phyloP scores from a whole-genome alignment of 2,113 vertebrate species.

The Chauna torquata region DNA sequence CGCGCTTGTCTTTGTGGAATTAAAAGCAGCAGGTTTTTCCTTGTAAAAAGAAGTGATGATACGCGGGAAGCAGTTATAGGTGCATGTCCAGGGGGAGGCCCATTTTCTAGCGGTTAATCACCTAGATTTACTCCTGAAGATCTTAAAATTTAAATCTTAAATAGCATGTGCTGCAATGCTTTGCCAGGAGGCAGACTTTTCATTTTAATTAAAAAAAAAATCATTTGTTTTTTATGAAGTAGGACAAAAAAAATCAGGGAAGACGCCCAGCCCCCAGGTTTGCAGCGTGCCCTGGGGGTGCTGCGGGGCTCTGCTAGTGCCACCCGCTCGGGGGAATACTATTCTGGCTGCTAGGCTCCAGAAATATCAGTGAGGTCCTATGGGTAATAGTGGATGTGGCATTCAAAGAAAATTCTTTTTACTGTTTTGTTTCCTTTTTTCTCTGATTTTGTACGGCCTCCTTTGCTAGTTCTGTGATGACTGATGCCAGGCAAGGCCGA shows the following conservation, averaged over 20 bases:
- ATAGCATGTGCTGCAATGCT: fast-evolving
- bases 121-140: not conserved
- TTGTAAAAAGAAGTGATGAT: not conserved
- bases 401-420: not conserved
- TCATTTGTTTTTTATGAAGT: too few species aligned
- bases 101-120: too few species aligned
- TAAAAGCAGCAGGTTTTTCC: not conserved
- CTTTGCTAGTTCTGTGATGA: not conserved
- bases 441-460: not conserved
- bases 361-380: not conserved
- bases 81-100: not conserved
- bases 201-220: not conserved
- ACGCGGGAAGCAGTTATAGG: not conserved
- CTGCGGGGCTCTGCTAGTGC: not conserved
- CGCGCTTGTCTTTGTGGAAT: not conserved
- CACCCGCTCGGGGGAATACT: not conserved
- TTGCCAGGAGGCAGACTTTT: not conserved
- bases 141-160: not conserved
- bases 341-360: not conserved
- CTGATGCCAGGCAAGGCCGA: not conserved
- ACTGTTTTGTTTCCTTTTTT: not conserved
- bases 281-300: not conserved
- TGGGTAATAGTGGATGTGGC: fast-evolving
- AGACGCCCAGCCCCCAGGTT: not conserved
- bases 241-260: not conserved